These are phyloP conservation scores for Drosophila colorata DNA, from an alignment of 2,888 invertebrate species.

Conservation along the genomic window DNA sequence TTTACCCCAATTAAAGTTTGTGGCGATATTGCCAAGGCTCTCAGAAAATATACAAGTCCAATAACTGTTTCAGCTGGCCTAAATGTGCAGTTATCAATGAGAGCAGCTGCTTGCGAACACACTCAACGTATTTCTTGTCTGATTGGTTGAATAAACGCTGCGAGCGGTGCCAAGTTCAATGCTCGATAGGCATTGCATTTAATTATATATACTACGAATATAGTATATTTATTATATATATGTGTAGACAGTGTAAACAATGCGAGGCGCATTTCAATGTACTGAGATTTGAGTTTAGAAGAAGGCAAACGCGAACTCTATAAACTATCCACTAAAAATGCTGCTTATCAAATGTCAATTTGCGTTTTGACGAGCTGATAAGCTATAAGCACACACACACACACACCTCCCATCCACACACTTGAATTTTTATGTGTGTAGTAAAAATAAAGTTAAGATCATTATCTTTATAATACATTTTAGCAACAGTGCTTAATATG, in stretches of 20 bases:
- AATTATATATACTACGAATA: slow-evolving; percentile 12
- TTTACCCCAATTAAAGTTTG: neutral
- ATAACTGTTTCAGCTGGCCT: neutral
- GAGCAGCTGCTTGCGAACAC: slow-evolving; percentile 8
- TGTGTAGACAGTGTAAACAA: slow-evolving; percentile 14
- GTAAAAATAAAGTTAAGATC: slow-evolving; percentile 15
- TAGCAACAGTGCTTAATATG: slow-evolving; percentile 5
- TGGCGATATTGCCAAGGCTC: neutral
- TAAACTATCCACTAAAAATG: slow-evolving; percentile 20
- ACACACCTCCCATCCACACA: neutral
- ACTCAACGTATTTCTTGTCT: slow-evolving; percentile 21
- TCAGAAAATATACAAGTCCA: neutral
- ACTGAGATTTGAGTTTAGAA: slow-evolving; percentile 5
- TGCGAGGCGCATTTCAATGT: slow-evolving; percentile 2
- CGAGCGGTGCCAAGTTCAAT: slow-evolving; percentile 62
- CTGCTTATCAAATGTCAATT: slow-evolving; percentile 42
- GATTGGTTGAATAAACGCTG: slow-evolving; percentile 15
- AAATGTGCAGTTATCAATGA: slow-evolving; percentile 25
- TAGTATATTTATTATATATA: neutral
- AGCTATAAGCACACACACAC: slow-evolving; percentile 1
- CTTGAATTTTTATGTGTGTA: neutral
- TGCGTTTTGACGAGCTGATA: slow-evolving; percentile 22
- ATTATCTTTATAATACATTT: slow-evolving; percentile 35
- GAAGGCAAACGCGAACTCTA: slow-evolving; percentile 5
- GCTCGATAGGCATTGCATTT: slow-evolving; percentile 62